These are phyloP conservation scores for Aphidius ervi DNA, from an alignment of 1,140 invertebrate species.

Conservation along the genomic window DNA sequence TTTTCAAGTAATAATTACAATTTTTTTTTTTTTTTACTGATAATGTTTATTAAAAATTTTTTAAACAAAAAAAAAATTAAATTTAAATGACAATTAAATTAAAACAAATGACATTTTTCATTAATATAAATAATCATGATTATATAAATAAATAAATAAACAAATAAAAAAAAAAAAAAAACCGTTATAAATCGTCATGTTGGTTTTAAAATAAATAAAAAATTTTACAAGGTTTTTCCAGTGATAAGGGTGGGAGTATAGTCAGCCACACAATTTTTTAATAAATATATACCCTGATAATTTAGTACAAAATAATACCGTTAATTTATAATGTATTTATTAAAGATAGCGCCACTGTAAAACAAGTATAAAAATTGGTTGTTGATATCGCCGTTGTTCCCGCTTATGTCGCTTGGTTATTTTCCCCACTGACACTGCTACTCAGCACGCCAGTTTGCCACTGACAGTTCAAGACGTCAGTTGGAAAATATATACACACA, in stretches of 20 bases:
- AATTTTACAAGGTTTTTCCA: not conserved
- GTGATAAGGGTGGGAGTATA: not conserved
- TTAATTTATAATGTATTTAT: too few species aligned
- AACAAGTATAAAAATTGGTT: too few species aligned
- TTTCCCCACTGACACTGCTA: constrained; percentile 30
- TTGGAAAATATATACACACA: constrained; percentile 3
- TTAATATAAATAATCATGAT: not conserved
- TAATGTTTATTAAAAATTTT: too few species aligned
- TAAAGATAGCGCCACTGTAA: too few species aligned
- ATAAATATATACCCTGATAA: too few species aligned
- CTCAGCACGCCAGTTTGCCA: constrained; percentile 23
- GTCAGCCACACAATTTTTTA: not conserved
- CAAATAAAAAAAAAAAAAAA: not conserved
- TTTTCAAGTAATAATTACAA: too few species aligned
- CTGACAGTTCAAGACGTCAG: constrained; percentile 30
- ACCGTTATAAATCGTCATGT: not conserved
- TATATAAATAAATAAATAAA: not conserved
- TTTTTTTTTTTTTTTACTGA: too few species aligned
- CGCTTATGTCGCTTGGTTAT: too few species aligned
- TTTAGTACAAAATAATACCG: too few species aligned
- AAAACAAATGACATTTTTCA: not conserved
- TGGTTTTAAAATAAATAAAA: not conserved
- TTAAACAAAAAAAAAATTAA: too few species aligned
- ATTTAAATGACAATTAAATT: too few species aligned
- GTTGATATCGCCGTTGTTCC: too few species aligned